These are phyloP conservation scores for Lamellibrachia satsuma DNA, from an alignment of 2,888 invertebrate species.

Conservation along the genomic window DNA sequence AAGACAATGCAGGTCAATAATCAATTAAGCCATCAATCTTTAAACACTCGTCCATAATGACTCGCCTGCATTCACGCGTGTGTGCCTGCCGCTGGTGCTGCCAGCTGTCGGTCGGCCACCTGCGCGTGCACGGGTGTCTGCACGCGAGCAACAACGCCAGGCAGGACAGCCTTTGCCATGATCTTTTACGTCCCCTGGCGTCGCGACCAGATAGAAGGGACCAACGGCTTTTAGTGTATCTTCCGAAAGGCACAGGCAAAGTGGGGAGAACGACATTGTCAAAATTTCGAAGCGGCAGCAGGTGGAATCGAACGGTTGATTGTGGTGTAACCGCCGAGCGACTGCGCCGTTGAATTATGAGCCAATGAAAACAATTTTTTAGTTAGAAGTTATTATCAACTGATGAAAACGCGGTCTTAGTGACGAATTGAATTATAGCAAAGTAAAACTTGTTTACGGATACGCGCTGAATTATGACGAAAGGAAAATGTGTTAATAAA, in stretches of 20 bases:
- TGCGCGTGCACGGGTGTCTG: neutral
- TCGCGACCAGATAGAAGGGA: too few species aligned
- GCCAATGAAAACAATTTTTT: neutral
- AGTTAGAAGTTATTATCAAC: too few species aligned
- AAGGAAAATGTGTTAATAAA: neutral
- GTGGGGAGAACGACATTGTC: too few species aligned
- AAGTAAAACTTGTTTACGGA: neutral
- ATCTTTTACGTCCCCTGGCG: too few species aligned
- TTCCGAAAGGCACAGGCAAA: too few species aligned
- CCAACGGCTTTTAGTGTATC: too few species aligned
- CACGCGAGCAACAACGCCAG: neutral
- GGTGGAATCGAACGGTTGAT: too few species aligned
- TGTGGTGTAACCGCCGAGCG: too few species aligned
- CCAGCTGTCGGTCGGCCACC: too few species aligned
- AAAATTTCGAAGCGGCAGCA: too few species aligned
- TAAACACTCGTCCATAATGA: neutral
- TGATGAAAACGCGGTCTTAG: neutral
- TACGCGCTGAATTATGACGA: neutral
- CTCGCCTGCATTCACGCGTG: neutral
- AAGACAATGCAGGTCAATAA: constrained; percentile 17
- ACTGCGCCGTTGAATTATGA: neutral
- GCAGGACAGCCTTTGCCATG: too few species aligned
- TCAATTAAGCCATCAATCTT: constrained; percentile 13
- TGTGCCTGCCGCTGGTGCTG: neutral
- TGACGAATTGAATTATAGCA: neutral